Percentiles rank a stretch among this genome's conserved stretches.
Evolutionary conservation across 2,888 invertebrate genomes (phyloP).

Genomic region (Amphimallon solstitiale): DNA sequence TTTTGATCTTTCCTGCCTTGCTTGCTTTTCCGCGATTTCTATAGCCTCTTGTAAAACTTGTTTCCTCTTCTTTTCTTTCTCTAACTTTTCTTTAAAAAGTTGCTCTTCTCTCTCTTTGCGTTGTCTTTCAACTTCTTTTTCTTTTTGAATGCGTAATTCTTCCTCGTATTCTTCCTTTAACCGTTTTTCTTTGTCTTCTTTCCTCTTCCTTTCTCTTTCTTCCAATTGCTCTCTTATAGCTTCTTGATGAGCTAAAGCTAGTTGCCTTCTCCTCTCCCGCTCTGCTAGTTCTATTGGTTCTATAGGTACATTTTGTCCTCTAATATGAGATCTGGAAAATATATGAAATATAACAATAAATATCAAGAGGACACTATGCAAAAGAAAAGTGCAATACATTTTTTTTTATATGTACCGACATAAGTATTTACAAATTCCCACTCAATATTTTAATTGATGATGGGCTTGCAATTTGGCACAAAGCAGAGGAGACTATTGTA

Average conservation of each 20-base stretch:
- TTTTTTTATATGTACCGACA: no score
- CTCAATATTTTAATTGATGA: no score
- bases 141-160: slow-evolving; percentile 79
- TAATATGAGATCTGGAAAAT: slow-evolving; percentile 71
- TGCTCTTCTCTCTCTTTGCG: slow-evolving; percentile 79
- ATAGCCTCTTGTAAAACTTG: slow-evolving; percentile 81
- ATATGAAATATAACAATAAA: no score
- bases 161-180: slow-evolving; percentile 83
- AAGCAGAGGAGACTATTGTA: no score
- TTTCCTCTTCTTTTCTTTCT: slow-evolving; percentile 77
- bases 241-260: slow-evolving; percentile 87
- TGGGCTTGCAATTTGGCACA: no score
- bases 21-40: slow-evolving; percentile 73
- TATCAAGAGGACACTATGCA: no score
- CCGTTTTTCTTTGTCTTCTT: slow-evolving; percentile 79
- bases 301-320: slow-evolving; percentile 87
- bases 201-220: slow-evolving; percentile 79
- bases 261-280: slow-evolving; percentile 81
- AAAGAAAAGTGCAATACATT: no score
- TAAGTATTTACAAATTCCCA: no score
- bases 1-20: slow-evolving; percentile 67
- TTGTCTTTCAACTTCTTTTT: slow-evolving; percentile 76
- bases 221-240: slow-evolving; percentile 87
- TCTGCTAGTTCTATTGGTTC: slow-evolving; percentile 84
- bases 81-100: slow-evolving; percentile 73